Base-by-base conservation (phyloP, 2,888 invertebrate species). In the Temnothorax unifasciatus region DNA sequence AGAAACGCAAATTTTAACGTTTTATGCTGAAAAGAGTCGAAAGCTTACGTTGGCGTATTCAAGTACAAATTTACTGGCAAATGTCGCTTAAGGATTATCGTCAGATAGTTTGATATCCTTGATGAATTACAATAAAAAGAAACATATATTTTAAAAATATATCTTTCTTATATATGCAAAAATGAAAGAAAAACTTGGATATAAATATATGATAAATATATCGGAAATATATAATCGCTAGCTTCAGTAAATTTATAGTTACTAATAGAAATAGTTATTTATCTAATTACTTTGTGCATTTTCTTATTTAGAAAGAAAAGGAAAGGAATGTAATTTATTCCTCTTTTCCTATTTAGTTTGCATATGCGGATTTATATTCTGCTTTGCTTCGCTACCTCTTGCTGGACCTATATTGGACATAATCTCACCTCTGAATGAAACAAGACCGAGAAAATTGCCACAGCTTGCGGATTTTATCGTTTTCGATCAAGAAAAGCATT, bases 401-500 rank as follows among this genome's bases (percentile, higher is more conserved):
- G 6, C 47, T n/a, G 38, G 11, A 6, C 4, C 59, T 44, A 2
- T 83, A 34, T 15, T 87, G 13, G 85, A 87, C 15, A 3, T 79
- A 2, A 34, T 87, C 4, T 44, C 41, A 34, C 75, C 83, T 1
- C 8, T 79, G 15, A 86, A 86, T 15, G 86, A 81, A 71, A 84
- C 83, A 11, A 74, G 86, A 44, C 47, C 64, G 11, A 74, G 54
- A 21, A 74, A 52, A 11, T 34, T 74, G 3, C 9, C 81, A 21
- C 81, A 75, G 29, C n/a, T 25, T 2, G 61, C 25, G 1, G 75
- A 82, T 13, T 87, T 82, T 3, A 5, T 64, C 6, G 3, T 86
- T 13, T 0, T 86, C 1, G 71, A 86, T 52, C 44, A 34, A 1
- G n/a, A 73, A 0, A 61, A 87, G 3, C 21, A 87, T 13, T 87